A percentile compares a stretch with the other conserved stretches of the same genome.
phyloP scores from a whole-genome alignment of 37 sponge, comb jelly and placozoan species.

The Diacarnus erythraeanus region DNA sequence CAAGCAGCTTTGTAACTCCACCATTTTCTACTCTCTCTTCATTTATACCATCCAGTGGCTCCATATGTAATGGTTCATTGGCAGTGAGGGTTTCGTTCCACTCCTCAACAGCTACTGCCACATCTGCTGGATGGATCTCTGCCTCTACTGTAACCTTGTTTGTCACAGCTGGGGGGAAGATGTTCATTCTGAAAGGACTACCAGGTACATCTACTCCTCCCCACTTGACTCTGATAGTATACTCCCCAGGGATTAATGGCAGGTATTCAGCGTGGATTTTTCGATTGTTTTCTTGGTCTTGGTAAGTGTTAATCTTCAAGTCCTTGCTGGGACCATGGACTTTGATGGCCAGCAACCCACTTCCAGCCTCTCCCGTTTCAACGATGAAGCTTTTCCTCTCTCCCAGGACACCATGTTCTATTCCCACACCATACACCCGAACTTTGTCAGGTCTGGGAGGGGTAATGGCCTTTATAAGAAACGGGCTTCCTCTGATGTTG shows the following conservation, averaged over 20 bases:
- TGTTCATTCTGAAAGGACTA: constrained; percentile 47
- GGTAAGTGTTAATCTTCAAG: constrained; percentile 61
- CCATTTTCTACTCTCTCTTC: too few relatives aligned
- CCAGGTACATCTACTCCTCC: constrained; percentile 65
- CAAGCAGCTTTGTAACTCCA: too few relatives aligned
- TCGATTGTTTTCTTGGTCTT: constrained; percentile 42
- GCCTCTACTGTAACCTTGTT: neutral
- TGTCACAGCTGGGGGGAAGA: neutral
- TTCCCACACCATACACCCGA: constrained; percentile 25
- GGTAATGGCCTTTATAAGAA: constrained; percentile 35
- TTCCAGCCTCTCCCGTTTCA: constrained; percentile 62
- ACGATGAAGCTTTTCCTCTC: constrained; percentile 46
- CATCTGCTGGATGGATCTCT: neutral
- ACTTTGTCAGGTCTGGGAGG: constrained; percentile 71
- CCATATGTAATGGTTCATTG: neutral
- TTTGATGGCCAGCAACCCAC: constrained; percentile 53
- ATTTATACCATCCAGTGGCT: too few relatives aligned
- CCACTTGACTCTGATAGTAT: constrained; percentile 64
- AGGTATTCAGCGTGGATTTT: constrained; percentile 52
- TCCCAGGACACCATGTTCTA: constrained; percentile 36
- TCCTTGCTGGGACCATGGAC: constrained; percentile 61
- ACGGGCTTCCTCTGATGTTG: constrained; percentile 68
- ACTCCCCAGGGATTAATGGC: constrained; percentile 48
- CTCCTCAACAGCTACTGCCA: neutral
- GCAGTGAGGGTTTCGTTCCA: neutral